Conservation (phyloP, 2,888 invertebrate genomes). For the Scaptomyza polygonia region DNA sequence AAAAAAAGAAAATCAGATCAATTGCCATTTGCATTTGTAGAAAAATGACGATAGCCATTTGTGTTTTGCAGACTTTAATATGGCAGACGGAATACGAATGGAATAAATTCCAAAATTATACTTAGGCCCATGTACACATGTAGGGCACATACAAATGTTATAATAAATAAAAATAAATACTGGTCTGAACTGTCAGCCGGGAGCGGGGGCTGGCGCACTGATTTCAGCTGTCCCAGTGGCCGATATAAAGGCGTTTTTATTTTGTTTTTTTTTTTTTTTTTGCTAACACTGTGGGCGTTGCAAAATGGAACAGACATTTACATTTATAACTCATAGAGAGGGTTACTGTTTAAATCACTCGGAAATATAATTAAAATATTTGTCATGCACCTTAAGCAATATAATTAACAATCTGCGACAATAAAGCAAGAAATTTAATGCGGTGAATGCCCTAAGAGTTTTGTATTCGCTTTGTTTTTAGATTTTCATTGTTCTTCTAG, state of each 20-base stretch:
- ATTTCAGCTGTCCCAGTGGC: conserved; percentile 56
- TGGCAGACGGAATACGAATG: conserved; percentile 37
- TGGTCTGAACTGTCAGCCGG: conserved; percentile 32
- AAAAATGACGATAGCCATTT: conserved; percentile 28
- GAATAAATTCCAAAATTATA: conserved; percentile 42
- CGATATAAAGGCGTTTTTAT: conserved; percentile 54
- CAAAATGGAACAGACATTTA: conserved; percentile 58
- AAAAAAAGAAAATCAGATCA: conserved; percentile 48
- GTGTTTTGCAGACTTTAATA: conserved; percentile 21
- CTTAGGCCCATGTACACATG: conserved; percentile 26
- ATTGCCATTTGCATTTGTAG: conserved; percentile 40
- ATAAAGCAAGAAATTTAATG: conserved; percentile 15
- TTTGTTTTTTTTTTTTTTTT: conserved; percentile 3
- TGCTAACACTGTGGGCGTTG: conserved; percentile 59
- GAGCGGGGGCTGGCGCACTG: conserved; percentile 2
- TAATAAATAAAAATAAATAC: conserved; percentile 33
- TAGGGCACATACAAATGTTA: conserved; percentile 24
- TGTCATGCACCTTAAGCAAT: conserved; percentile 48
- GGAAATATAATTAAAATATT: conserved; percentile 50
- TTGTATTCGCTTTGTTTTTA: not conserved
- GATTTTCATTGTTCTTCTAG: not conserved
- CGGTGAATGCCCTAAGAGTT: conserved; percentile 43
- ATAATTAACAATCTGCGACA: conserved; percentile 29
- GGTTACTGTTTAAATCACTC: conserved; percentile 34
- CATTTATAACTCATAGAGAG: conserved; percentile 28